These are phyloP conservation scores for Gymnoscopelus microlampas DNA, from an alignment of 2,797 vertebrate species.

Conservation along the genomic window DNA sequence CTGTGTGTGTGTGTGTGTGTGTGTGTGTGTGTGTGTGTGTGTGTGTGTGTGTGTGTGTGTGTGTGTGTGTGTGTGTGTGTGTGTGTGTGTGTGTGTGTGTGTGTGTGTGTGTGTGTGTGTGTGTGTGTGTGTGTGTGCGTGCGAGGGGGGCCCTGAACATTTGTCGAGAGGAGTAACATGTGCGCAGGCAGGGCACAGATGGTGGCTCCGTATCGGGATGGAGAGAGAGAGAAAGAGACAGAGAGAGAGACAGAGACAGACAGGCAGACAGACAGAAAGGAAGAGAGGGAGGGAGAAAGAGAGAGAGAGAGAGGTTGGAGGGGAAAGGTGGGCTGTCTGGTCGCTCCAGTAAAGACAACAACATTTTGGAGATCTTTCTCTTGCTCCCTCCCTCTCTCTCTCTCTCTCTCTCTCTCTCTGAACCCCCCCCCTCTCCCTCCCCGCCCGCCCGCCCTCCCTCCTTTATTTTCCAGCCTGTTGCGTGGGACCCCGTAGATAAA, in stretches of 20 bases:
- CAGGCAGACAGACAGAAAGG: too few relatives aligned
- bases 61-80: constrained; percentile 17
- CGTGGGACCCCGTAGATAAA: constrained; percentile 92
- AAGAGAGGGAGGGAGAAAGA: background rate
- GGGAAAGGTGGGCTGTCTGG: constrained; percentile 90
- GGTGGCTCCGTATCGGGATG: constrained; percentile 88
- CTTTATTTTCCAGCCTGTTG: constrained; percentile 84
- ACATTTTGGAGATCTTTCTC: constrained; percentile 78
- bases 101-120: constrained; percentile 1
- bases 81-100: constrained; percentile 17
- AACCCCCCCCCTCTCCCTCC: background rate
- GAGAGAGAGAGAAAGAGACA: constrained; percentile 64
- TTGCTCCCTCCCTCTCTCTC: constrained; percentile 35
- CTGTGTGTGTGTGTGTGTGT: background rate
- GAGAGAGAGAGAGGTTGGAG: constrained; percentile 74
- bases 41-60: constrained; percentile 6
- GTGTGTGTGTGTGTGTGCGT: constrained; percentile 8
- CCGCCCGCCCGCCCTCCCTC: constrained; percentile 22
- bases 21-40: background rate
- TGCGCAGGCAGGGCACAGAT: constrained; percentile 92
- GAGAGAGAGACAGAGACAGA: constrained; percentile 27
- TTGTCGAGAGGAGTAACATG: constrained; percentile 91
- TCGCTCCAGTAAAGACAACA: constrained; percentile 84
- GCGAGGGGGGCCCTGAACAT: constrained; percentile 82
- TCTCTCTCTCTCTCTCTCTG: constrained; percentile 37